Evolutionary conservation across 2,888 invertebrate species (phyloP), one percentile per base, ranked within the genome.

Genomic region (Drosophila multiciliata): DNA sequence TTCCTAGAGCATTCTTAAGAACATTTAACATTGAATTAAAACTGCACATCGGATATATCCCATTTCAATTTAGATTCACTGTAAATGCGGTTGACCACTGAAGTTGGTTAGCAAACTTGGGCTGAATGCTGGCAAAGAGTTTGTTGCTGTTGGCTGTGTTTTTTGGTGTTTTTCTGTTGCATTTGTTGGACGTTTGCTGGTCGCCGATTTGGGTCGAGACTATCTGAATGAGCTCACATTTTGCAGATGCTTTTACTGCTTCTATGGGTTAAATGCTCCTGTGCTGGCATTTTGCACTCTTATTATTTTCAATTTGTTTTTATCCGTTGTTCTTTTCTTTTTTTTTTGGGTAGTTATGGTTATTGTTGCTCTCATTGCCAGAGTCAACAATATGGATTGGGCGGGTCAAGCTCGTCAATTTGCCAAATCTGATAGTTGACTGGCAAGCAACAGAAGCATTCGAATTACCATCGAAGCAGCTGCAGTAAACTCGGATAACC

Each of bases 141-240:
- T 35, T 26, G 38, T 48, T 64, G 59, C 55, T 55, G 58, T 12
- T 64, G 23, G 33, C 61, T 50, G 45, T 60, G 54, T 72, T 73
- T 72, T 45, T 72, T 73, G 40, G 70, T 73, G 71, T 68, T 74
- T 48, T 69, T 64, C 68, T 74, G 59, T 77, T 82, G 75, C 73
- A 73, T 85, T 88, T 79, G 80, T 84, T 78, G 50, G 50, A 66
- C 66, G 59, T 53, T 40, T 62, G 54, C 20, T 42, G 54, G 42
- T 23, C 66, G 54, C 71, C 58, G 75, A 90, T 90, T 90, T 87
- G 75, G 87, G 87, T 87, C 87, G 89, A 82, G 84, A 76, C 81
- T 66, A 77, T 70, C 73, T 89, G 74, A 84, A 84, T 74, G 78
- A 73, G 78, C 67, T 81, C 67, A 78, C 73, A 78, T 69, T 78